These are phyloP conservation scores for Noctua fimbriata DNA, from an alignment of 2,888 invertebrate species.

Conservation along the genomic window DNA sequence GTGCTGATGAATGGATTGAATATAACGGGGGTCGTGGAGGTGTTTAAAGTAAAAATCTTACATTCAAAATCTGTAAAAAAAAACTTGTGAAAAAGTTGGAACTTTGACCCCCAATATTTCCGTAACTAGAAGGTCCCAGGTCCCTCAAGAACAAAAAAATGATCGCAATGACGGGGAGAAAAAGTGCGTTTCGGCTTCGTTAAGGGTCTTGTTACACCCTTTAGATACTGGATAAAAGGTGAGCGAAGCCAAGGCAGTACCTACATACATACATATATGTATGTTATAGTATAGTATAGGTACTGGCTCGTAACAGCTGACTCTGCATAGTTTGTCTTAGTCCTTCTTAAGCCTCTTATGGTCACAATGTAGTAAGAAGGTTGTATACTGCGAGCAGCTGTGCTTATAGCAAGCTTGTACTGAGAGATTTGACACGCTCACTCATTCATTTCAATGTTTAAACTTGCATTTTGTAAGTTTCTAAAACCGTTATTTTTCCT, in stretches of 20 bases:
- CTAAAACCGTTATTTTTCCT: not conserved
- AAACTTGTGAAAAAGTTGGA: no score
- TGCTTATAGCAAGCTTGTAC: constrained; percentile 41
- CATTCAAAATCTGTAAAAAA: no score
- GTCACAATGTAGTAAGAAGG: constrained; percentile 50
- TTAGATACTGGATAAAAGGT: not conserved
- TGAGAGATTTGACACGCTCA: constrained; percentile 43
- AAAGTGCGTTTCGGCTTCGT: no score
- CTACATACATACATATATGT: not conserved
- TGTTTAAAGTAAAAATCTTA: no score
- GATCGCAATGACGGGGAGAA: no score
- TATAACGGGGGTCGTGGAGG: no score
- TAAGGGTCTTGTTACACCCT: no score
- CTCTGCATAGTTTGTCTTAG: constrained; percentile 55
- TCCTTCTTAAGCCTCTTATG: constrained; percentile 61
- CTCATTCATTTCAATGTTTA: constrained; percentile 32
- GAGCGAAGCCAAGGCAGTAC: not conserved
- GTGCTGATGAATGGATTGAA: no score
- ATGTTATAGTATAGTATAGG: not conserved
- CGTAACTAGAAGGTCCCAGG: no score
- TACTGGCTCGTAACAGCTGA: constrained; percentile 16
- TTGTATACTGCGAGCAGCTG: constrained; percentile 57
- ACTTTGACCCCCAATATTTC: no score
- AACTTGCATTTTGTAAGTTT: constrained; percentile 9
- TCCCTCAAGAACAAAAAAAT: no score